Base-by-base conservation (phyloP, 2,113 vertebrate genomes). In the Microcebus lehilahytsara region DNA sequence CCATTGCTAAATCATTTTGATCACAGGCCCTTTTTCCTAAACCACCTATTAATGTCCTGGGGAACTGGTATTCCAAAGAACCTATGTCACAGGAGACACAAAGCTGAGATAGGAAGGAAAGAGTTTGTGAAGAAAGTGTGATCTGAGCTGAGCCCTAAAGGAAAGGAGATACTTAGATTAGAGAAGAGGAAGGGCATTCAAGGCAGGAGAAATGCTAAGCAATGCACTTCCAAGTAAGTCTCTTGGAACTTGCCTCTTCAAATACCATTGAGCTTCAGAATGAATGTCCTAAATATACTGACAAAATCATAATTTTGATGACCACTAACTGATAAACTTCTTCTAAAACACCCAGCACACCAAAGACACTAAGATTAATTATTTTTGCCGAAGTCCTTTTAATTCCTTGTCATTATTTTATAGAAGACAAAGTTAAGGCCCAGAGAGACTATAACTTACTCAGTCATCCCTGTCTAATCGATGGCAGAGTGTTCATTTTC, bases 391-490 rank as follows among this genome's bases (percentile, higher is more conserved):
- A 74, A 62, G 37, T 90, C 87, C 72, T 86, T 62, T 94, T 87
- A 81, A 80, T 96, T 78, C 80, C 16, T 86, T 81, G 53, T 37
- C 62, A 72, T 91, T 58, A 83, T 81, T 91, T 85, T 85, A 74
- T 75, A 89, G 64, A 75, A 17, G 69, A 64, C 19, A 37, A 93
- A 96, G 60, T 88, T 85, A 88, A 95, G 72, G 85, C 78, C 88
- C 89, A 93, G 81, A 93, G 78, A 94, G 81, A 93, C 72, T 89
- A 51, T 90, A 85, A 81, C 62, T 96, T 95, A 90, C 79, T 87
- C 34, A 75, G 40, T 90, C 92, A 85, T 53, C 49, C 51, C 32
- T 9, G 30, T 9, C 49, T 91, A 85, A 96, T 97, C 23, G 1
- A 96, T 95, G 87, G 32, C 66, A 49, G 46, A 69, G 84, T 42